A percentile compares a stretch with the other conserved stretches of the same genome.
phyloP scores from a whole-genome alignment of 2,113 vertebrate species.

The Brevimyrus niger region DNA sequence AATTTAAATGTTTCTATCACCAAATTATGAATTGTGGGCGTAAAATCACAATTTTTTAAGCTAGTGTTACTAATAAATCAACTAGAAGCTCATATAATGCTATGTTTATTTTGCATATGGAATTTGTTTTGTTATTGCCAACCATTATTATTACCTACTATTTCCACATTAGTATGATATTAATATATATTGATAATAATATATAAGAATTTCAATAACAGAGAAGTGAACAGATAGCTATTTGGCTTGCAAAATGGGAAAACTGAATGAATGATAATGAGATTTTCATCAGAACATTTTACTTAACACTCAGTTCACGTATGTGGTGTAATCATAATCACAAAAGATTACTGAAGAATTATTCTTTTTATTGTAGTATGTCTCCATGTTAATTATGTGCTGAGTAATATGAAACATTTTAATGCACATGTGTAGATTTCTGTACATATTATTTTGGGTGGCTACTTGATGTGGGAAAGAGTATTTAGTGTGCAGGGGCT shows the following conservation, averaged over 20 bases:
- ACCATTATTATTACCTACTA: neutral
- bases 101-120: neutral
- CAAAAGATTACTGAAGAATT: neutral
- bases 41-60: neutral
- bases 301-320: neutral
- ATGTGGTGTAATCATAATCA: neutral
- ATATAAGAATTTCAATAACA: neutral
- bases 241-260: neutral
- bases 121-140: neutral
- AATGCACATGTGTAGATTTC: neutral
- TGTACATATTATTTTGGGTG: neutral
- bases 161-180: neutral
- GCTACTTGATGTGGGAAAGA: neutral
- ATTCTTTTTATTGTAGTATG: neutral
- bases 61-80: neutral
- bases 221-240: neutral
- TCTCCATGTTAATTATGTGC: neutral
- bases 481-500: neutral
- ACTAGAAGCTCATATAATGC: neutral
- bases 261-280: neutral
- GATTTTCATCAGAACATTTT: neutral
- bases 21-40: neutral
- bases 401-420: neutral
- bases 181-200: neutral
- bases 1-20: neutral